These are phyloP conservation scores for Tiliacea aurago DNA, from an alignment of 2,888 invertebrate genomes.

Conservation along the genomic window DNA sequence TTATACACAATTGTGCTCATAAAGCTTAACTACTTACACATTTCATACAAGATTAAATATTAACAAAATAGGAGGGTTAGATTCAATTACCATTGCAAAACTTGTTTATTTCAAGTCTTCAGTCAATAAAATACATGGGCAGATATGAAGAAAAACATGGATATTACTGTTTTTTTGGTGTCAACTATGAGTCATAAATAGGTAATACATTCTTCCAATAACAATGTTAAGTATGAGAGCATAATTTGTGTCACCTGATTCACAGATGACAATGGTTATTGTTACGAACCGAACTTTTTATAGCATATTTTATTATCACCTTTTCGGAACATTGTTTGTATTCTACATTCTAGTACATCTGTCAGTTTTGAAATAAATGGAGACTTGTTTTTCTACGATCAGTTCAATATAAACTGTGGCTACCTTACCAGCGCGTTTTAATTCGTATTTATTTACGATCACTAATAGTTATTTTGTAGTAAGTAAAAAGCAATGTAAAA, in stretches of 20 bases:
- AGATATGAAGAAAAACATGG: slow-evolving; percentile 2
- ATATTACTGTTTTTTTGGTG: slow-evolving; percentile 11
- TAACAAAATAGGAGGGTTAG: neutral
- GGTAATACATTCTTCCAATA: slow-evolving; percentile 64
- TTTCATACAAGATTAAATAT: slow-evolving; percentile 2
- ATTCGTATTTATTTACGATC: no score
- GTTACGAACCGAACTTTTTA: no score
- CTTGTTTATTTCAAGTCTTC: neutral
- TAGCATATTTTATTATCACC: no score
- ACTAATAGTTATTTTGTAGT: slow-evolving; percentile 66
- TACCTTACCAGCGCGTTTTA: no score
- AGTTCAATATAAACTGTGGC: no score
- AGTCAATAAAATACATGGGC: neutral
- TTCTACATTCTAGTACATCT: no score
- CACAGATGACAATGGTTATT: slow-evolving; percentile 77
- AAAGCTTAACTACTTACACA: slow-evolving; percentile 36
- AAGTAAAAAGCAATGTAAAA: slow-evolving; percentile 55
- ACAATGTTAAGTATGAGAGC: slow-evolving; percentile 76
- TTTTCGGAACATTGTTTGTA: no score
- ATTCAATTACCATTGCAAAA: neutral
- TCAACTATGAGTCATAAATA: slow-evolving; percentile 65
- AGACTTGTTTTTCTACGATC: no score
- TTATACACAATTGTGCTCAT: slow-evolving; percentile 49
- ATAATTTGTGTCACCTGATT: slow-evolving; percentile 81
- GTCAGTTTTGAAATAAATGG: no score